Evolutionary conservation across 2,888 invertebrate species (phyloP), one percentile per base, ranked within the genome.

Genomic region (Amaurobius ferox): DNA sequence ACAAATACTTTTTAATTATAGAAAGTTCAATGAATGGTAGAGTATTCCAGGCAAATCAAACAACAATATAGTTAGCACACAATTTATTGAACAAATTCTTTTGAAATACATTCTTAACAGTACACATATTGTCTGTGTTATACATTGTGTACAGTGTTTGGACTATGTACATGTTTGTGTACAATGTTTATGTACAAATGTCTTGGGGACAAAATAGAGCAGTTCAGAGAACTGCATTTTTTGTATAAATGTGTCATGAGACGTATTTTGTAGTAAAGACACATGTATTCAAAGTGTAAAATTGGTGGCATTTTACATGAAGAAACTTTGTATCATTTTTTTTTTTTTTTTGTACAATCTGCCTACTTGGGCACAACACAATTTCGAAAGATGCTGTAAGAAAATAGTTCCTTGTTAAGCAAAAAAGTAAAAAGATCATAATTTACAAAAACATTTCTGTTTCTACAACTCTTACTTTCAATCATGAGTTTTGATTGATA

Each of bases 181-280:
- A 79, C 79, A 79, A 79, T 86, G 79, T 86, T 76, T 86, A 86
- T 86, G 86, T 86, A 86, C 86, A 86, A 76, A 86, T 86, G 86
- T 79, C 48, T 79, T 44, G 78, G 61, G 78, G 85, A 86, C 78
- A 86, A 85, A 77, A 73, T 85, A 86, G 16, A 68, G 85, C 73
- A 62, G 73, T 7, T 44, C 78, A 26, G 9, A 39, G 73, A 73
- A 39, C 78, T 62, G 71, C 83, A 71, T 32, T 77, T n/a, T 66
- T 67, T 73, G 44, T 73, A 73, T 77, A 68, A 66, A 61, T 64
- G 77, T 85, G 85, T 85, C 72, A 71, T 68, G 44, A 71, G 68
- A 55, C 44, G 39, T 70, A 66, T 67, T 74, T 48, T 81, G 68
- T 81, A 28, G 23, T 16, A 67, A 44, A 40, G 32, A 55, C 55